phyloP scores from a whole-genome alignment of 2,797 vertebrate genomes.

The Rhynchonycteris naso region DNA sequence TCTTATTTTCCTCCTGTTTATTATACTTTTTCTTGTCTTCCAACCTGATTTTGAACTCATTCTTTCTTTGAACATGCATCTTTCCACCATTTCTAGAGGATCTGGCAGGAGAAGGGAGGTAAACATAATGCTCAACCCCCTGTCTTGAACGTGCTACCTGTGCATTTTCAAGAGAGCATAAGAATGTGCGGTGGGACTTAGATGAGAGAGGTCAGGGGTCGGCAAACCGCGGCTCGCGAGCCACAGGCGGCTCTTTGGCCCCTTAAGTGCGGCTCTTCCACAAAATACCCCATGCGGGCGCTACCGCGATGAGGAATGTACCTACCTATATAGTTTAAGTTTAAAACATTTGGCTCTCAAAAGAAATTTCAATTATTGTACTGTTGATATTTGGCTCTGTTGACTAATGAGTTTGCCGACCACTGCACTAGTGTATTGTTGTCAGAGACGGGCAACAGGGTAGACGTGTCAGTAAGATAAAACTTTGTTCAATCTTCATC shows the following conservation, averaged over 20 bases:
- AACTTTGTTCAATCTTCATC: background rate
- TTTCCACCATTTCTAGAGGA: background rate
- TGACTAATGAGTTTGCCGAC: no score
- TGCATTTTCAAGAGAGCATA: conserved; percentile 27
- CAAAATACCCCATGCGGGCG: no score
- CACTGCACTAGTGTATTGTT: background rate
- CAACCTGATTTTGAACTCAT: background rate
- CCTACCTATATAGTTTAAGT: no score
- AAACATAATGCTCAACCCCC: background rate
- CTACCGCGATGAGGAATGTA: no score
- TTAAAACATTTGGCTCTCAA: no score
- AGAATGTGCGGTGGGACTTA: no score
- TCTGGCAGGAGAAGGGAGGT: background rate
- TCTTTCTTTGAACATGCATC: background rate
- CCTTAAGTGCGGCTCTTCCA: no score
- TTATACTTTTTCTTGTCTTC: background rate
- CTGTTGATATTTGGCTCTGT: no score
- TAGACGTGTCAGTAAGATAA: background rate
- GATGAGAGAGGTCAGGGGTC: no score
- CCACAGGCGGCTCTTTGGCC: no score
- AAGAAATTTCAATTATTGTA: no score
- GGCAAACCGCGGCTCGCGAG: no score
- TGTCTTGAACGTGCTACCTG: background rate
- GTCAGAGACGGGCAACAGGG: background rate
- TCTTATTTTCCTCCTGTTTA: background rate